Percentiles rank a stretch among this genome's conserved stretches.
phyloP scores from a whole-genome alignment of 2,113 vertebrate species.

The Panthera uncia region DNA sequence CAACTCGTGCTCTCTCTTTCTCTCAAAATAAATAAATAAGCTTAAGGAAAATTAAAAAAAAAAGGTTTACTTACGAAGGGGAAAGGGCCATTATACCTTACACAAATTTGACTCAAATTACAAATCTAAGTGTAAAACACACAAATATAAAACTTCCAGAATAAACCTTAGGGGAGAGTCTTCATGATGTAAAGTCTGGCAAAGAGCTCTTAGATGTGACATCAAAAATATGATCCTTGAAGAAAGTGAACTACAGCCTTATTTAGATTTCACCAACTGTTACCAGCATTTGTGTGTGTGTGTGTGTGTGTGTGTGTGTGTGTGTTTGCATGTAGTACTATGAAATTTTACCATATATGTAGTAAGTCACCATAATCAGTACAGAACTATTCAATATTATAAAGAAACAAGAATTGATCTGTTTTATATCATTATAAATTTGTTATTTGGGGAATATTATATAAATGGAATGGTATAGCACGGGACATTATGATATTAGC shows the following conservation, averaged over 20 bases:
- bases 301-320: background rate
- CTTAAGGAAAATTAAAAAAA: no score
- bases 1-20: no score
- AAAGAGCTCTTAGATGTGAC: background rate
- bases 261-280: background rate
- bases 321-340: background rate
- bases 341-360: background rate
- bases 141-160: background rate
- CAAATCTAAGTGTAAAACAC: background rate
- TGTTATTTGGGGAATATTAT: background rate
- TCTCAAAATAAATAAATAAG: no score
- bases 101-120: background rate
- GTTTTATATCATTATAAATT: background rate
- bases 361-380: background rate
- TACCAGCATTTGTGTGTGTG: background rate
- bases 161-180: background rate
- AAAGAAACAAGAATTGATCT: background rate
- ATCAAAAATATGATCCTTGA: background rate
- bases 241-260: background rate
- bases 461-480: background rate
- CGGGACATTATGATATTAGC: background rate
- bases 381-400: background rate
- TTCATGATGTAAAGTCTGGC: background rate
- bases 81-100: background rate
- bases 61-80: background rate